Evolutionary conservation across 2,888 invertebrate species (phyloP).

Genomic region (Scaptomyza parva): DNA sequence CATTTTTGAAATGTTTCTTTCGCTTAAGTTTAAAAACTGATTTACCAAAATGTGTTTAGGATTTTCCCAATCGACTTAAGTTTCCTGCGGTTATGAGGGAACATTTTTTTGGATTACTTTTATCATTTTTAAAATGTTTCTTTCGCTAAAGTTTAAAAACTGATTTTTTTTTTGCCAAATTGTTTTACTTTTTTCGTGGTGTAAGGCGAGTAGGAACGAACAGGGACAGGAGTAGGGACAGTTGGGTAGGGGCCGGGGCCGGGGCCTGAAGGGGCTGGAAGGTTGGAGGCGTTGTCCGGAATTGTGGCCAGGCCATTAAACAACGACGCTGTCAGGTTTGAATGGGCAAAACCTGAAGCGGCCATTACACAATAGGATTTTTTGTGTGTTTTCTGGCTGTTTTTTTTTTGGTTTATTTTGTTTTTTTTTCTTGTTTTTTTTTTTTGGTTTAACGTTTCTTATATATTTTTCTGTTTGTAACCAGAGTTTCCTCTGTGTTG

Average conservation of each 20-base stretch:
- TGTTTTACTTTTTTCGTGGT: not conserved
- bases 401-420: not conserved
- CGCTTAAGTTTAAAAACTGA: too few species aligned
- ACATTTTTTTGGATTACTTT: too few species aligned
- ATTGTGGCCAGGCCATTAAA: slow-evolving; percentile 72
- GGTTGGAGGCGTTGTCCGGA: slow-evolving; percentile 47
- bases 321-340: slow-evolving; percentile 78
- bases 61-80: too few species aligned
- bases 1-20: too few species aligned
- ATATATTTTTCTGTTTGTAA: slow-evolving; percentile 14
- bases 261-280: not conserved
- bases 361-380: slow-evolving; percentile 76
- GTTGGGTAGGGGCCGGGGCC: not conserved
- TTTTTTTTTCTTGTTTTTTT: slow-evolving; percentile 15
- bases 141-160: too few species aligned
- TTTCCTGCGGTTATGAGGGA: too few species aligned
- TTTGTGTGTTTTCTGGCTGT: slow-evolving; percentile 14
- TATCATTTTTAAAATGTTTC: too few species aligned
- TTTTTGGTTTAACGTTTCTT: not conserved
- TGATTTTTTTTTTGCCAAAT: too few species aligned
- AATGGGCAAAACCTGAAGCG: slow-evolving; percentile 75
- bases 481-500: slow-evolving; percentile 49
- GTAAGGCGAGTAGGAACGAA: not conserved
- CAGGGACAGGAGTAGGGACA: too few species aligned
- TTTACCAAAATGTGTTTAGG: too few species aligned